These are phyloP conservation scores for Byasa hedistus DNA, from an alignment of 2,888 invertebrate species.

Conservation along the genomic window DNA sequence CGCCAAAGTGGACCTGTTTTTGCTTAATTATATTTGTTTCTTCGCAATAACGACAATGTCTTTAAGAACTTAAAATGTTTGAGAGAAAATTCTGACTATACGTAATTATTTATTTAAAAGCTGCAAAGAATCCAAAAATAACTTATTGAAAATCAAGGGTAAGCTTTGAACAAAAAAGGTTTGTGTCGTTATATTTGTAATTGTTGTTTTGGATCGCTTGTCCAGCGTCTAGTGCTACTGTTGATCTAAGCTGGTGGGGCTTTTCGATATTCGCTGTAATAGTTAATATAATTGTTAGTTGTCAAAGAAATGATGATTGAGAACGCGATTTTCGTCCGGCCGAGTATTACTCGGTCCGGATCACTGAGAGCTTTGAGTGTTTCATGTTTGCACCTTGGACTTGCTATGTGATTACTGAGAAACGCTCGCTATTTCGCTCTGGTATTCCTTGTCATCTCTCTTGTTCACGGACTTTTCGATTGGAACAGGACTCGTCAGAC, in stretches of 20 bases:
- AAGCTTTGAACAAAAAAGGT: background rate
- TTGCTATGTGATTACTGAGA: slow-evolving; percentile 79
- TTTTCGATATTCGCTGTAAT: slow-evolving; percentile 58
- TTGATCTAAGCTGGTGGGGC: slow-evolving; percentile 32
- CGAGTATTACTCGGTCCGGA: slow-evolving; percentile 60
- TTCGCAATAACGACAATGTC: too few species aligned
- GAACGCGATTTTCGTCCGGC: slow-evolving; percentile 64
- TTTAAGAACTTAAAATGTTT: too few species aligned
- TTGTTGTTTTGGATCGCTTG: too few species aligned
- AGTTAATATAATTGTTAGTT: slow-evolving; percentile 61
- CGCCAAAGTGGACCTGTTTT: background rate
- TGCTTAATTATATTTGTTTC: background rate
- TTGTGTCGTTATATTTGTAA: background rate
- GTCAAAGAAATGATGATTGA: slow-evolving; percentile 40
- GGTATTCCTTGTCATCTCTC: slow-evolving; percentile 78
- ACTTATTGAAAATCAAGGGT: too few species aligned
- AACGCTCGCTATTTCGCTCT: slow-evolving; percentile 79
- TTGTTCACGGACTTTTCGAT: slow-evolving; percentile 73
- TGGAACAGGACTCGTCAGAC: slow-evolving; percentile 73
- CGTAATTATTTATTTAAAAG: too few species aligned
- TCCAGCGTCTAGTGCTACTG: background rate
- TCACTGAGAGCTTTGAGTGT: slow-evolving; percentile 81
- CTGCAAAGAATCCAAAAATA: too few species aligned
- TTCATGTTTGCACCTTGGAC: slow-evolving; percentile 82
- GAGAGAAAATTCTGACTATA: too few species aligned